phyloP scores from a whole-genome alignment of 92 coral and sea anemone genomes.

The Heliopora coerulea region DNA sequence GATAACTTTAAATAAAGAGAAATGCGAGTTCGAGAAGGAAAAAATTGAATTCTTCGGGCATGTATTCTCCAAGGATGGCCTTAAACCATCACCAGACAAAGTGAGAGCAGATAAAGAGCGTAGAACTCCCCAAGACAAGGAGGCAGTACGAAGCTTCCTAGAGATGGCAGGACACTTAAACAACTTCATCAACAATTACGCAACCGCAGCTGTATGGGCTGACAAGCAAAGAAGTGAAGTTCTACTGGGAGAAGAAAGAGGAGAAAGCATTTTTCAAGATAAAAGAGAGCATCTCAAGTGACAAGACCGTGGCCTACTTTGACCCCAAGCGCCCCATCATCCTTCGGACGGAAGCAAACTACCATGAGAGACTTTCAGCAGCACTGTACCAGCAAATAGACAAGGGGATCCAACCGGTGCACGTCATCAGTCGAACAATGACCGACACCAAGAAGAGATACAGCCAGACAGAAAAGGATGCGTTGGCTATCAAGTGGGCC shows the following conservation, averaged over 20 bases:
- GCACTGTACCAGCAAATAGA: too few species aligned
- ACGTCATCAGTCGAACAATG: too few species aligned
- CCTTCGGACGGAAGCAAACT: slow-evolving; percentile 25
- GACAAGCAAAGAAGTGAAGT: slow-evolving; percentile 51
- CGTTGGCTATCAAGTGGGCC: too few species aligned
- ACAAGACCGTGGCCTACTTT: slow-evolving; percentile 45
- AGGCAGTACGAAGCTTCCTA: slow-evolving; percentile 64
- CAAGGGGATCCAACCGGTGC: too few species aligned
- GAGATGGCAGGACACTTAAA: slow-evolving; percentile 57
- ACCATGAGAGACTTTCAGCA: slow-evolving; percentile 50
- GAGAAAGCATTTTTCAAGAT: slow-evolving; percentile 52
- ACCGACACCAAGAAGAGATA: too few species aligned
- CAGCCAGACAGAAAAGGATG: too few species aligned
- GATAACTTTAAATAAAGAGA: slow-evolving; percentile 44
- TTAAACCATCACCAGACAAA: slow-evolving; percentile 57
- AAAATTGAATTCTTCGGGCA: slow-evolving; percentile 59
- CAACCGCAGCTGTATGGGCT: slow-evolving; percentile 48
- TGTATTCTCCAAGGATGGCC: slow-evolving; percentile 51
- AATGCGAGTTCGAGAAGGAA: slow-evolving; percentile 38
- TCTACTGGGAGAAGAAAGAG: slow-evolving; percentile 48
- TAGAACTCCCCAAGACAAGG: slow-evolving; percentile 50
- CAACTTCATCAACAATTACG: slow-evolving; percentile 33
- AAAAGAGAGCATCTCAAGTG: slow-evolving; percentile 53
- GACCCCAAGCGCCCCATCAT: slow-evolving; percentile 34
- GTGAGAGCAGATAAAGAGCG: slow-evolving; percentile 63